These are phyloP conservation scores for Eudorcas thomsonii DNA, from an alignment of 2,113 vertebrate genomes.

Conservation along the genomic window DNA sequence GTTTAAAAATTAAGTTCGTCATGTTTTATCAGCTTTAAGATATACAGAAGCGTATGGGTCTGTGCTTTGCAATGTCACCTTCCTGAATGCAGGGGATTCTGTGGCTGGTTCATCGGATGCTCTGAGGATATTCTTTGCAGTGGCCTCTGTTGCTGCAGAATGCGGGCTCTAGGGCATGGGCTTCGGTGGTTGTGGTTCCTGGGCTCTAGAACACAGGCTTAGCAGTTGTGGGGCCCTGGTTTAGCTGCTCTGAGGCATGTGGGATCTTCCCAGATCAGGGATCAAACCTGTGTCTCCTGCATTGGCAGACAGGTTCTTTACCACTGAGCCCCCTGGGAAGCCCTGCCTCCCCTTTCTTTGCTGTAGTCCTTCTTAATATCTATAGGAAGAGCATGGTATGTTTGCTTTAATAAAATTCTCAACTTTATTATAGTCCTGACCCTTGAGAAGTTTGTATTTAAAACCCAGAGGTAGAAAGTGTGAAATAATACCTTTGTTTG, in stretches of 20 bases:
- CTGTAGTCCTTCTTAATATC: not conserved
- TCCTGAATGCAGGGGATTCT: not conserved
- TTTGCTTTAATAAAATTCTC: not conserved
- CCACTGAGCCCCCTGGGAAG: not conserved
- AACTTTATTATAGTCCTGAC: not conserved
- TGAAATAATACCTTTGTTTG: not conserved
- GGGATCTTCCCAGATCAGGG: not conserved
- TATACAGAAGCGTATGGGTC: not conserved
- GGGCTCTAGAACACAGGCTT: not conserved
- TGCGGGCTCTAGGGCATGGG: not conserved
- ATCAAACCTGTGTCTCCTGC: not conserved
- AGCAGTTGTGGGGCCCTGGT: not conserved
- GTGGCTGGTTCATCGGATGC: not conserved
- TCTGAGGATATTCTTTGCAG: not conserved
- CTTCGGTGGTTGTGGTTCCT: not conserved
- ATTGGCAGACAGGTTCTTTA: not conserved
- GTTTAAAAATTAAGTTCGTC: not conserved
- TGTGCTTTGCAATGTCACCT: not conserved
- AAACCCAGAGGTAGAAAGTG: not conserved
- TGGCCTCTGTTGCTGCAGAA: not conserved
- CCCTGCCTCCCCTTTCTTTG: not conserved
- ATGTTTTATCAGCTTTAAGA: not conserved
- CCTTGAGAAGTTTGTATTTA: not conserved
- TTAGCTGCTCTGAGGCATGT: not conserved
- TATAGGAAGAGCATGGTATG: not conserved